These are phyloP conservation scores for Pitta sordida DNA, from an alignment of 2,113 vertebrate genomes.

Conservation along the genomic window DNA sequence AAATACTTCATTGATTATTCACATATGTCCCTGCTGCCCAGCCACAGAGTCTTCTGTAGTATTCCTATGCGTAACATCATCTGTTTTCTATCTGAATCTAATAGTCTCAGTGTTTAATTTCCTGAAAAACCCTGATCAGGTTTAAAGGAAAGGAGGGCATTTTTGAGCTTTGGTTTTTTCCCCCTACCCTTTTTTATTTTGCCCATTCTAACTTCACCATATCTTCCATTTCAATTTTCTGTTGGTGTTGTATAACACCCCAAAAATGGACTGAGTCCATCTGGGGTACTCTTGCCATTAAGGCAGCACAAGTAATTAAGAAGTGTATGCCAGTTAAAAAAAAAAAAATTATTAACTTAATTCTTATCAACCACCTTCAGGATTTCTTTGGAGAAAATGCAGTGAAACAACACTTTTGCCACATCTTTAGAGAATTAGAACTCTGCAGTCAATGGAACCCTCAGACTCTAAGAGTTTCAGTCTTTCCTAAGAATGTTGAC, in stretches of 20 bases:
- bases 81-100: constrained; percentile 81
- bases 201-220: constrained; percentile 31
- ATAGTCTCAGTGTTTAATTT: constrained; percentile 80
- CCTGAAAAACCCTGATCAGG: constrained; percentile 76
- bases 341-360: neutral
- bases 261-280: neutral
- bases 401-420: neutral
- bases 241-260: neutral
- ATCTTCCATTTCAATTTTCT: neutral
- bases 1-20: constrained; percentile 78
- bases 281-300: neutral
- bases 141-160: constrained; percentile 70
- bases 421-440: neutral
- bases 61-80: constrained; percentile 71
- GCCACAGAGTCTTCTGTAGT: constrained; percentile 62
- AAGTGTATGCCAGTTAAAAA: neutral
- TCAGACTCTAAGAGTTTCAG: neutral
- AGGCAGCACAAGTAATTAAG: neutral
- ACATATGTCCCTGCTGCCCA: constrained; percentile 73
- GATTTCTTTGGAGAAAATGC: neutral
- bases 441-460: neutral
- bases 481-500: neutral
- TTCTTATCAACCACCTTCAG: neutral
- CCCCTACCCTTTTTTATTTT: constrained; percentile 1
- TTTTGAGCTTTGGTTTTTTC: constrained; percentile 3